These are phyloP conservation scores for Cossypha caffra DNA, from an alignment of 2,797 vertebrate species.

Conservation along the genomic window DNA sequence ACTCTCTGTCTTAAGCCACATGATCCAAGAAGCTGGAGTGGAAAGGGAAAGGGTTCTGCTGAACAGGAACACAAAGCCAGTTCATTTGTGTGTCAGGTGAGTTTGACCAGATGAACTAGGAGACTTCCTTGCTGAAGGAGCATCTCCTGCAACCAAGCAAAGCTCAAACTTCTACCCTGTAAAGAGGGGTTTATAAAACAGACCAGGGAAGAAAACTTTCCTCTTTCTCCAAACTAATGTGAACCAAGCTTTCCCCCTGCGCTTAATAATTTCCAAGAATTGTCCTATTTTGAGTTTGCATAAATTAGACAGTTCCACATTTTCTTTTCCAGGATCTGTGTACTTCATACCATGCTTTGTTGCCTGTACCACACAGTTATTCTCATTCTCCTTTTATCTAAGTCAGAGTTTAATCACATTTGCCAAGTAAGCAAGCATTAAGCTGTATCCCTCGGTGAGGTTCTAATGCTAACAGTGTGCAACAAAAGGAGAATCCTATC, in stretches of 20 bases:
- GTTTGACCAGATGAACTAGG: background rate
- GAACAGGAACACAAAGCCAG: background rate
- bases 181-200: background rate
- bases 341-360: background rate
- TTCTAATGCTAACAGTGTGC: slow-evolving; percentile 38
- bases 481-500: slow-evolving; percentile 31
- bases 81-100: background rate
- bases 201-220: background rate
- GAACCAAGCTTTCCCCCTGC: background rate
- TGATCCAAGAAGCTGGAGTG: background rate
- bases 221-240: background rate
- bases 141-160: background rate
- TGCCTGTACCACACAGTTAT: background rate
- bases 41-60: background rate
- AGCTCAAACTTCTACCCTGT: background rate
- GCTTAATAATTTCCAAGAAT: background rate
- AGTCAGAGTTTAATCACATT: slow-evolving; percentile 31
- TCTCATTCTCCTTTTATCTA: slow-evolving; percentile 6
- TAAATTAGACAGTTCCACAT: background rate
- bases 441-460: slow-evolving; percentile 12
- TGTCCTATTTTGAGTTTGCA: background rate
- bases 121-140: background rate
- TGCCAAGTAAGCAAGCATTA: slow-evolving; percentile 41
- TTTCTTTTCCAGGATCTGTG: background rate
- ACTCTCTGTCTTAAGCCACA: background rate